Evolutionary conservation across 2,888 invertebrate species (phyloP).

Genomic region (Andrena camellia): DNA sequence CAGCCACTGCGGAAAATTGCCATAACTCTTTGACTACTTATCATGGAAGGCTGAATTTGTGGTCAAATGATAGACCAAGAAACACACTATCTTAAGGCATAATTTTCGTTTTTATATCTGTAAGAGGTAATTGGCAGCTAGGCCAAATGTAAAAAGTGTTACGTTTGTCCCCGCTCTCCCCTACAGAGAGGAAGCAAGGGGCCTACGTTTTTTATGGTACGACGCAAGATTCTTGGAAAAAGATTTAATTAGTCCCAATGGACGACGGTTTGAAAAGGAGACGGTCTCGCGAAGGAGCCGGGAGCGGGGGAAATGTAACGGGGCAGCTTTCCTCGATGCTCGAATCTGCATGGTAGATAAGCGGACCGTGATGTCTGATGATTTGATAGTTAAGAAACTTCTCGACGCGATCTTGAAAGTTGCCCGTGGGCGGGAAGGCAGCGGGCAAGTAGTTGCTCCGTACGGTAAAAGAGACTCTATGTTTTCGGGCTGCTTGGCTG

Average conservation of each 20-base stretch:
- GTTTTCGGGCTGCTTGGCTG: slow-evolving; percentile 40
- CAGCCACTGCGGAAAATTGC: too few relatives aligned
- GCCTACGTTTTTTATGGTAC: too few relatives aligned
- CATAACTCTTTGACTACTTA: too few relatives aligned
- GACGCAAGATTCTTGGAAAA: not conserved
- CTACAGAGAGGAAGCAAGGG: too few relatives aligned
- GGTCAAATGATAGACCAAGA: too few relatives aligned
- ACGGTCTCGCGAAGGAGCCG: not conserved
- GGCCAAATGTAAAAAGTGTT: too few relatives aligned
- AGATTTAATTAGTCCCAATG: slow-evolving; percentile 39
- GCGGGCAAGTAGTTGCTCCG: slow-evolving; percentile 10
- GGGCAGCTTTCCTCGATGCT: not conserved
- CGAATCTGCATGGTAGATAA: slow-evolving; percentile 37
- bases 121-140: too few relatives aligned
- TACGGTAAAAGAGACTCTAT: slow-evolving; percentile 35
- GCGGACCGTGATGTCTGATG: slow-evolving; percentile 37
- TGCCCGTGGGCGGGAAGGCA: not conserved
- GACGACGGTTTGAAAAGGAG: not conserved
- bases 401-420: slow-evolving; percentile 13
- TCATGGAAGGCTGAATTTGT: too few relatives aligned
- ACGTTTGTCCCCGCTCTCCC: too few relatives aligned
- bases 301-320: not conserved
- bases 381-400: slow-evolving; percentile 53
- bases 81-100: too few relatives aligned
- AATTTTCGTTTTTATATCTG: too few relatives aligned